phyloP scores from a whole-genome alignment of 2,888 invertebrate genomes.

The Lordiphosa fenestrarum region DNA sequence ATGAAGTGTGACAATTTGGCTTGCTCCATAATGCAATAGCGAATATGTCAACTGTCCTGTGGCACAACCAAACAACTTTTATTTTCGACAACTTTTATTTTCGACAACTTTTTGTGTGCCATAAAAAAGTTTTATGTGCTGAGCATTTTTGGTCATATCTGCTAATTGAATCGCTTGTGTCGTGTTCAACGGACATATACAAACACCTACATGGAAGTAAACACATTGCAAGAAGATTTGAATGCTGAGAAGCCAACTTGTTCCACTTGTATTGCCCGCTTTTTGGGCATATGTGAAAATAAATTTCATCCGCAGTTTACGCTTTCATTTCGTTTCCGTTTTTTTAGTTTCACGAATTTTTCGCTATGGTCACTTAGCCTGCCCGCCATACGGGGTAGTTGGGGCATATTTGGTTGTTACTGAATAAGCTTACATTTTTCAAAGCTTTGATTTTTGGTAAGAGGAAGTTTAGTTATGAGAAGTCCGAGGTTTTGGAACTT shows the following conservation, averaged over 20 bases:
- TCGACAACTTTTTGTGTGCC: conserved; percentile 31
- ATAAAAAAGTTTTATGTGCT: conserved; percentile 48
- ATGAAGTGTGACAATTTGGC: conserved; percentile 15
- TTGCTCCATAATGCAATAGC: conserved; percentile 10
- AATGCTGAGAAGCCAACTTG: too few relatives aligned
- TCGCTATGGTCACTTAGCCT: too few relatives aligned
- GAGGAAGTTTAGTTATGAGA: too few relatives aligned
- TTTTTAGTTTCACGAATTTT: background rate
- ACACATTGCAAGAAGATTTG: background rate
- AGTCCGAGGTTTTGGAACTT: too few relatives aligned
- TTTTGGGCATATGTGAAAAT: background rate
- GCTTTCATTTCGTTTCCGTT: background rate
- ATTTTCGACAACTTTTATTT: too few relatives aligned
- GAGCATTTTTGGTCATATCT: conserved; percentile 37
- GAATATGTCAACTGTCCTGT: conserved; percentile 5
- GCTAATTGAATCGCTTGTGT: conserved; percentile 50
- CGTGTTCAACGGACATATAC: background rate
- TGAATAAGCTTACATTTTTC: too few relatives aligned
- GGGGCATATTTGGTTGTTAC: too few relatives aligned
- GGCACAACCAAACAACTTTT: conserved; percentile 7
- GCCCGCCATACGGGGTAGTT: too few relatives aligned
- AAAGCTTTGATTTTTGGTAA: too few relatives aligned
- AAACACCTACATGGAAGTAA: background rate
- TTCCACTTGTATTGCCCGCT: too few relatives aligned
- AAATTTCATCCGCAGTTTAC: conserved; percentile 2